phyloP scores from a whole-genome alignment of 2,113 vertebrate genomes.

The Zosterops hypoxanthus region DNA sequence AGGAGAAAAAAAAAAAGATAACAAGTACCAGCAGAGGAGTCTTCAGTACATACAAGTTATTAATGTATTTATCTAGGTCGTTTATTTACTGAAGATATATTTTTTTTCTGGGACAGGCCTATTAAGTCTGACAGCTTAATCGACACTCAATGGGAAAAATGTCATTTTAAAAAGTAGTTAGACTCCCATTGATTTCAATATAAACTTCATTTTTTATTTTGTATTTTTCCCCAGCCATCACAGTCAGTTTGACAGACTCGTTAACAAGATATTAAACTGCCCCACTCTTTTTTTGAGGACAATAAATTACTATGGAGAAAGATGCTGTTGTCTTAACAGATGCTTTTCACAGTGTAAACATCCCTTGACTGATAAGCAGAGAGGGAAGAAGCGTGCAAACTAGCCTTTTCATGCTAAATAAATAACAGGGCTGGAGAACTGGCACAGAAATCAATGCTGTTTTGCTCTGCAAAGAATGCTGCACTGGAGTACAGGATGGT shows the following conservation, averaged over 20 bases:
- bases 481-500: background rate
- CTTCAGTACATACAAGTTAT: background rate
- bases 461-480: background rate
- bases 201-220: constrained; percentile 55
- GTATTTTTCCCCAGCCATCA: background rate
- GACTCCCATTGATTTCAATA: constrained; percentile 62
- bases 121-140: constrained; percentile 68
- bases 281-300: constrained; percentile 32
- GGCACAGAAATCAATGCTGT: constrained; percentile 10
- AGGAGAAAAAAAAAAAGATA: constrained; percentile 3
- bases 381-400: constrained; percentile 4
- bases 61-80: constrained; percentile 48
- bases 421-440: constrained; percentile 11
- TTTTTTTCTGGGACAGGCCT: constrained; percentile 48
- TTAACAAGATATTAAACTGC: constrained; percentile 57
- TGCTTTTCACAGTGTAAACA: constrained; percentile 42
- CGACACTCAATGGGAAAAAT: constrained; percentile 55
- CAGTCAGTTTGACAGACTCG: constrained; percentile 54
- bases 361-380: constrained; percentile 58
- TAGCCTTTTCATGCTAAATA: constrained; percentile 11
- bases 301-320: constrained; percentile 45
- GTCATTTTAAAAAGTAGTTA: constrained; percentile 29
- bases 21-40: background rate
- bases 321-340: constrained; percentile 47
- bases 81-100: constrained; percentile 48